Evolutionary conservation across 2,797 vertebrate species (phyloP), one percentile per base, ranked within the genome.

Genomic region (Hydrophis major): DNA sequence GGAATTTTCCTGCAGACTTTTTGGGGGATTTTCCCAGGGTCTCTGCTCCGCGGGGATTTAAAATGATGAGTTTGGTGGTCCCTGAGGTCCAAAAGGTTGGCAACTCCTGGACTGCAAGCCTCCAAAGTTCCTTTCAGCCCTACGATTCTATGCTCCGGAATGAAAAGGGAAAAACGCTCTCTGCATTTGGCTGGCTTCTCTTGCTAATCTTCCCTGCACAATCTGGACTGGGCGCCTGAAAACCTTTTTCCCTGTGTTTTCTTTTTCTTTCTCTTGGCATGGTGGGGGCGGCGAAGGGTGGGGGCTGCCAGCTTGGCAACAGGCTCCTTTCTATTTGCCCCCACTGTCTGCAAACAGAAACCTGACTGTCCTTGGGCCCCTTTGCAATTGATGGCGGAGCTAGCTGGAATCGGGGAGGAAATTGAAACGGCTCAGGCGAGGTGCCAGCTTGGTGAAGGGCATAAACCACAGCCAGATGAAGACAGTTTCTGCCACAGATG

Each of bases 271-370:
- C 50, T 13, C 27, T 63, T 16, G 2, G 14, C 87, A 6, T 6
- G 27, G 14, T 28, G 13, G 22, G 53, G 32, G 20, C 2, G 16
- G 88, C 4, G 27, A 6, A 20, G 11, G 1, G 27, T 2, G 13
- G 13, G 12, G 42, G 92, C 18, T 8, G 7, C 25, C 60, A 18
- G 86, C 56, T 16, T 2, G 47, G 63, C 55, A 91, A 93, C 92
- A 93, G 86, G 14, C 55, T 53, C 2, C 37, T 56, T 90, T 93
- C 92, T 93, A 60, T 93, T 88, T 37, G 50, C 2, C n/a, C n/a
- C 22, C 0, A 0, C 50, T 53, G 4, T 27, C 2, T 4, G 60
- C 90, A 95, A 0, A 0, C 95, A 91, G 90, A 87, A 93, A 20
- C 4, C 87, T 69, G 94, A 74, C 89, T 93, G 90, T 56, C 55